Conservation (phyloP, 92 coral and sea anemone species). For the Zoanthus sociatus region DNA sequence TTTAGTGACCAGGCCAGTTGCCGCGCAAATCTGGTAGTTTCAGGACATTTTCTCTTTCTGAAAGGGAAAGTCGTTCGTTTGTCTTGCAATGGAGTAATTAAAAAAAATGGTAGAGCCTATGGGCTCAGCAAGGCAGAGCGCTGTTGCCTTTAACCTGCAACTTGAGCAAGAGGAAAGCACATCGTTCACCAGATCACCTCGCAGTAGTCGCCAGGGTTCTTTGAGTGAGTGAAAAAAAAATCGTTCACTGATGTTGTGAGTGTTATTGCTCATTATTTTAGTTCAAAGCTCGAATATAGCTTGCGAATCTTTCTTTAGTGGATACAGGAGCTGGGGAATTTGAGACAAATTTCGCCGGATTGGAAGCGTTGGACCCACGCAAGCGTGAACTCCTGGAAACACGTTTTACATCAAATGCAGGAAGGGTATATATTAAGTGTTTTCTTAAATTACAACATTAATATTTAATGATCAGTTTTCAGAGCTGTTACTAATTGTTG, state of each 20-base stretch:
- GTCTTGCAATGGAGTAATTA: conserved; percentile 19
- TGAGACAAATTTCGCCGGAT: conserved; percentile 82
- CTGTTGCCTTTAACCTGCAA: conserved; percentile 71
- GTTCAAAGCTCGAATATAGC: not conserved
- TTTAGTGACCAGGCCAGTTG: not conserved
- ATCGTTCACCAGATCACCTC: conserved; percentile 72
- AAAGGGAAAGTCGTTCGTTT: not conserved
- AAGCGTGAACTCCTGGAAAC: conserved; percentile 92
- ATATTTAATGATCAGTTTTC: too few relatives aligned
- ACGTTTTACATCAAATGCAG: conserved; percentile 70
- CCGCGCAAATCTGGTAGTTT: not conserved
- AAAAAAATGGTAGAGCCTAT: conserved; percentile 77
- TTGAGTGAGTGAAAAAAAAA: conserved; percentile 45
- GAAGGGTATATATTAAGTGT: not conserved
- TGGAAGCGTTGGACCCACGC: conserved; percentile 94
- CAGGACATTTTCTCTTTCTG: conserved; percentile 7
- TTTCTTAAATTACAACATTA: not conserved
- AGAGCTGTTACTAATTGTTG: too few relatives aligned
- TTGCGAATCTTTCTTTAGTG: conserved; percentile 42
- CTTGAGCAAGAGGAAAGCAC: conserved; percentile 64
- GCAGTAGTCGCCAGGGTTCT: conserved; percentile 55
- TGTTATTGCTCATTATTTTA: not conserved
- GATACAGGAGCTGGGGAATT: conserved; percentile 54
- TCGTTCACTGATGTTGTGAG: not conserved
- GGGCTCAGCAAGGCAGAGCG: conserved; percentile 67